phyloP scores from a whole-genome alignment of 2,888 invertebrate species.

The Ornithoptera alexandrae region DNA sequence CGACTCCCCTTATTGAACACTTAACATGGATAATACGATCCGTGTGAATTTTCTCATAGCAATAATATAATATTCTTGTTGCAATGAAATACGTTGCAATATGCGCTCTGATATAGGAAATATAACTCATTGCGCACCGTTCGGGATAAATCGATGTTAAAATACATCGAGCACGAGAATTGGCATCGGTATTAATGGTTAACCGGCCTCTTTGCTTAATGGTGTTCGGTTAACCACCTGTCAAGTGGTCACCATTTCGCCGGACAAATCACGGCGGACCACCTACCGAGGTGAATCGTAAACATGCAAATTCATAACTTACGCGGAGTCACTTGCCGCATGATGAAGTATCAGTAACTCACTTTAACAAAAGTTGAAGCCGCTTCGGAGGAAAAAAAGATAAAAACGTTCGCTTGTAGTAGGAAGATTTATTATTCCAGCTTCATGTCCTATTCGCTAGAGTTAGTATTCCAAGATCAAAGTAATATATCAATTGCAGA shows the following conservation, averaged over 20 bases:
- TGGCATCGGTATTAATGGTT: slow-evolving; percentile 46
- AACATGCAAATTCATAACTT: slow-evolving; percentile 71
- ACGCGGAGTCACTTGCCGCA: slow-evolving; percentile 47
- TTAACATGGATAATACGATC: slow-evolving; percentile 34
- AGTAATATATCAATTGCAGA: slow-evolving; percentile 20
- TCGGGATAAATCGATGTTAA: slow-evolving; percentile 60
- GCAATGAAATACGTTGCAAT: slow-evolving; percentile 56
- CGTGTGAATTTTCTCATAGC: slow-evolving; percentile 31
- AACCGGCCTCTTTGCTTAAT: slow-evolving; percentile 58
- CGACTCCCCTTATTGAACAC: slow-evolving; percentile 22
- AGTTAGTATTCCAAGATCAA: slow-evolving; percentile 22
- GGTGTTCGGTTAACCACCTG: slow-evolving; percentile 64
- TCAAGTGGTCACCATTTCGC: slow-evolving; percentile 62
- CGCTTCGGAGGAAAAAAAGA: slow-evolving; percentile 31
- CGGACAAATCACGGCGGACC: slow-evolving; percentile 69
- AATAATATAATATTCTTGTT: slow-evolving; percentile 35
- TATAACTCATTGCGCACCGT: slow-evolving; percentile 55
- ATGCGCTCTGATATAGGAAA: slow-evolving; percentile 53
- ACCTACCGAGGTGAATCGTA: slow-evolving; percentile 67
- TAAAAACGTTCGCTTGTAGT: slow-evolving; percentile 21
- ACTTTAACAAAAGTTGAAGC: slow-evolving; percentile 42
- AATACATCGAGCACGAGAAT: slow-evolving; percentile 53
- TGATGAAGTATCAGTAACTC: slow-evolving; percentile 50
- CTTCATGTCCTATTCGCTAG: slow-evolving; percentile 14
- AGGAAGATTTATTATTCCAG: slow-evolving; percentile 21